Percentiles rank a stretch among this genome's conserved stretches.
Evolutionary conservation across 2,888 invertebrate species (phyloP).

Genomic region (Parnassius smintheus): DNA sequence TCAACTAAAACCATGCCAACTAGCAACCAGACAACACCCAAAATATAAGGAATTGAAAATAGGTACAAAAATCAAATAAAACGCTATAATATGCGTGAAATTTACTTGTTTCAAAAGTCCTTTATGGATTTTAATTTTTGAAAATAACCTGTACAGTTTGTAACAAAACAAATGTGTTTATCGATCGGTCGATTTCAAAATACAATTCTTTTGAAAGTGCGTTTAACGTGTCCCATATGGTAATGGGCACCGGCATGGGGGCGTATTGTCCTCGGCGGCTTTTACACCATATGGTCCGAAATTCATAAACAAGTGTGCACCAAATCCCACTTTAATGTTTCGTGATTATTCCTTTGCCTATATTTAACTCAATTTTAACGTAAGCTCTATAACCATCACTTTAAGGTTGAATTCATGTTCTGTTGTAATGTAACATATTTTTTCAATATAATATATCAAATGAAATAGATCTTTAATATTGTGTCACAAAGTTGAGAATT

Average conservation of each 20-base stretch:
- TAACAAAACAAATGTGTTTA: slow-evolving; percentile 1
- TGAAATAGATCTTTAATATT: slow-evolving; percentile 34
- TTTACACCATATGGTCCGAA: slow-evolving; percentile 79
- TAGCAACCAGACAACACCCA: no score
- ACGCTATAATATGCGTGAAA: no score
- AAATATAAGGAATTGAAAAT: no score
- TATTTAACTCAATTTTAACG: slow-evolving; percentile 27
- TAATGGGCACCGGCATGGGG: slow-evolving; percentile 66
- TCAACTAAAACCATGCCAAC: no score
- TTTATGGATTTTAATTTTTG: no score
- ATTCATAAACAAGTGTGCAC: slow-evolving; percentile 76
- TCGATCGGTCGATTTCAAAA: slow-evolving; percentile 34
- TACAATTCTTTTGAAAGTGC: slow-evolving; percentile 73
- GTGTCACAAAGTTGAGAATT: slow-evolving; percentile 36
- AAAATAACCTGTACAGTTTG: no score
- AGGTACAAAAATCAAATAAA: no score
- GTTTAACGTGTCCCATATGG: slow-evolving; percentile 79
- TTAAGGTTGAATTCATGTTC: slow-evolving; percentile 36
- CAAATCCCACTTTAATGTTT: slow-evolving; percentile 64
- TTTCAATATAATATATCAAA: slow-evolving; percentile 5
- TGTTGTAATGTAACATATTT: neutral
- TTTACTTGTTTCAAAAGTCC: no score
- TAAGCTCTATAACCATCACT: slow-evolving; percentile 33
- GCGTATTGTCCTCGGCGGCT: slow-evolving; percentile 73
- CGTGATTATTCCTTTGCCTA: slow-evolving; percentile 51